Evolutionary conservation across 2,888 invertebrate genomes (phyloP).

Genomic region (Desoria tigrina): DNA sequence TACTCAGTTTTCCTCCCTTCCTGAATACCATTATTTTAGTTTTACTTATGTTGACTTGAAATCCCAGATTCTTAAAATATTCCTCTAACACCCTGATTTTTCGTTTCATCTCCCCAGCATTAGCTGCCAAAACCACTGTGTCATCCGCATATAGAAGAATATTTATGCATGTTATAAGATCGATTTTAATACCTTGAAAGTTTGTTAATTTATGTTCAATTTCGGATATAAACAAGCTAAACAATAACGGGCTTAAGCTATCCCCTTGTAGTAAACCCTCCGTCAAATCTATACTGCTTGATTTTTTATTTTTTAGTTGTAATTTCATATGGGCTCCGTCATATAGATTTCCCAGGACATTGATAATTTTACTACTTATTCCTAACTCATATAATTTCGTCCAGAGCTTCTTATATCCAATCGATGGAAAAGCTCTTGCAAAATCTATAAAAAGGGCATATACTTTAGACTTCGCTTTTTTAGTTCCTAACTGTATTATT

Average conservation of each 20-base stretch:
- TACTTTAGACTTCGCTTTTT: constrained; percentile 33
- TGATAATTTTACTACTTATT: constrained; percentile 26
- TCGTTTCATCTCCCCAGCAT: constrained; percentile 18
- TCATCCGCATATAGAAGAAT: constrained; percentile 35
- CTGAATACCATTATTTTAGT: constrained; percentile 39
- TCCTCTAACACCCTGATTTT: constrained; percentile 20
- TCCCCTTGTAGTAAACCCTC: constrained; percentile 37
- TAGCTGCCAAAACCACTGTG: constrained; percentile 23
- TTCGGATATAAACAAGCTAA: constrained; percentile 29
- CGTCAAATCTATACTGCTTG: constrained; percentile 20
- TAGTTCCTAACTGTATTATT: constrained; percentile 25
- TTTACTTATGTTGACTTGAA: constrained; percentile 32
- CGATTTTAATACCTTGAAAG: constrained; percentile 7
- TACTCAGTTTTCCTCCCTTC: constrained; percentile 21
- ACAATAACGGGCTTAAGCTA: constrained; percentile 28
- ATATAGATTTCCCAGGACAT: constrained; percentile 27
- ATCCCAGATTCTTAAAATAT: constrained; percentile 13
- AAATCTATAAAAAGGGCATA: constrained; percentile 52
- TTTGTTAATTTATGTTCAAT: constrained; percentile 19
- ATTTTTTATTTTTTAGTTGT: not conserved
- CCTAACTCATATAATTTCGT: constrained; percentile 25
- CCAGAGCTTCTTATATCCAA: constrained; percentile 29
- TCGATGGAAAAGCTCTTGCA: constrained; percentile 34
- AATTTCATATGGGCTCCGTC: constrained; percentile 13
- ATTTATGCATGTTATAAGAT: constrained; percentile 9